Conservation (phyloP, 2,888 invertebrate species). For the Fabriciana adippe region DNA sequence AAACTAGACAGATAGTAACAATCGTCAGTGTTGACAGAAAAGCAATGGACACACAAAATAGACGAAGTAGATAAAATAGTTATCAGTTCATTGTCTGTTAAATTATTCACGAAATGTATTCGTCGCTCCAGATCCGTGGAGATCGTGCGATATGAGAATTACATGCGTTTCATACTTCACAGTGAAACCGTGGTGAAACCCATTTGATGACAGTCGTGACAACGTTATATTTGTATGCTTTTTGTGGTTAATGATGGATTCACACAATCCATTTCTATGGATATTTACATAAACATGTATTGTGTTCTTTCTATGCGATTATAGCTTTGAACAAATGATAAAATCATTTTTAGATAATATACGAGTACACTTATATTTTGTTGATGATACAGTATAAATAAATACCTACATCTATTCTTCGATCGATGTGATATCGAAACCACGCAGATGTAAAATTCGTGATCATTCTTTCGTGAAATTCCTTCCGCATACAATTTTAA, state of each 20-base stretch:
- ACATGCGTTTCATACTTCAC: slow-evolving; percentile 69
- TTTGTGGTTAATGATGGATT: slow-evolving; percentile 50
- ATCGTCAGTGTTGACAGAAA: slow-evolving; percentile 37
- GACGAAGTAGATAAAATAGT: slow-evolving; percentile 51
- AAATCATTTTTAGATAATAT: neutral
- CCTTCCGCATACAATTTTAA: slow-evolving; percentile 11
- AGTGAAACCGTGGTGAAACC: slow-evolving; percentile 50
- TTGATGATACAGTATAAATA: too few species aligned
- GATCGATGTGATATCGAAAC: neutral
- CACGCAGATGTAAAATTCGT: slow-evolving; percentile 8
- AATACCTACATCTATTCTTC: too few species aligned
- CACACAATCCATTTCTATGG: slow-evolving; percentile 29
- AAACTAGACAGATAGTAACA: slow-evolving; percentile 1
- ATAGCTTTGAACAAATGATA: neutral
- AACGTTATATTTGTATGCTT: slow-evolving; percentile 40
- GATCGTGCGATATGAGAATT: slow-evolving; percentile 75
- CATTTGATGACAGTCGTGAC: slow-evolving; percentile 76
- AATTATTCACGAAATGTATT: slow-evolving; percentile 78
- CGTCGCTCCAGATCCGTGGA: slow-evolving; percentile 70
- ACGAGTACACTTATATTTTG: too few species aligned
- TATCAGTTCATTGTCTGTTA: slow-evolving; percentile 74
- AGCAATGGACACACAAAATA: slow-evolving; percentile 19
- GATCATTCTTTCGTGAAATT: neutral
- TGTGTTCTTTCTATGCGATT: slow-evolving; percentile 8
- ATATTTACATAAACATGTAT: slow-evolving; percentile 22